Evolutionary conservation across 2,888 invertebrate genomes (phyloP), one percentile per base, ranked within the genome.

Genomic region (Chalcis sispes): DNA sequence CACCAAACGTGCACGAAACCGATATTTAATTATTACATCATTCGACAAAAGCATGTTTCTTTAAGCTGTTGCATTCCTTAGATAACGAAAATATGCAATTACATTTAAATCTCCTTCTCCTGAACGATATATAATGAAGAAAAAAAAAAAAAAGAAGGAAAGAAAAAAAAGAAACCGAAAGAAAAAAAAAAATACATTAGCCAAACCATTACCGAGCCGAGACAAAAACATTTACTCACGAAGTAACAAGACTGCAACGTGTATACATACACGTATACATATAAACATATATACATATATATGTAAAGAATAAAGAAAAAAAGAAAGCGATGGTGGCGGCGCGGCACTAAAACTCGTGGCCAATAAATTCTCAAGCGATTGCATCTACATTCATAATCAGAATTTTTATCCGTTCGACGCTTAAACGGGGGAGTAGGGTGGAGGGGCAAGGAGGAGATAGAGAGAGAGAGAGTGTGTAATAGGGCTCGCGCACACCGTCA

Each of bases 291-390:
- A 36, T 7, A 10, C 4, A 36, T 4, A 36, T 7, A 10, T 7
- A 36, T 36, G 36, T 7, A 36, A 7, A 36, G 4, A 36, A 23
- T 8, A 58, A 5, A 15, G 36, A 32, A 59, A 59, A 36, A 59
- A 54, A 56, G 23, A 72, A 36, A 36, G 10, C 36, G 10, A 36
- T 4, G 29, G 48, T 56, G 13, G 18, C 5, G 27, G 18, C 58
- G 40, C 42, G 59, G 46, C 46, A 18, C 62, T 27, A 56, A 67
- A 64, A 54, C 58, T 62, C 64, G 64, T 36, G 75, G 40, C 58
- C 70, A 72, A 67, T 70, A 72, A 72, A 69, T 71, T 67, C 72
- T 62, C 72, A 62, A 56, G 56, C 54, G 66, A 72, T 65, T 52
- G 42, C 29, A 77, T 74, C 74, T 54, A 70, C 61, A 46, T 42